Base-by-base conservation (phyloP, 2,113 vertebrate species). In the Helogale parvula region DNA sequence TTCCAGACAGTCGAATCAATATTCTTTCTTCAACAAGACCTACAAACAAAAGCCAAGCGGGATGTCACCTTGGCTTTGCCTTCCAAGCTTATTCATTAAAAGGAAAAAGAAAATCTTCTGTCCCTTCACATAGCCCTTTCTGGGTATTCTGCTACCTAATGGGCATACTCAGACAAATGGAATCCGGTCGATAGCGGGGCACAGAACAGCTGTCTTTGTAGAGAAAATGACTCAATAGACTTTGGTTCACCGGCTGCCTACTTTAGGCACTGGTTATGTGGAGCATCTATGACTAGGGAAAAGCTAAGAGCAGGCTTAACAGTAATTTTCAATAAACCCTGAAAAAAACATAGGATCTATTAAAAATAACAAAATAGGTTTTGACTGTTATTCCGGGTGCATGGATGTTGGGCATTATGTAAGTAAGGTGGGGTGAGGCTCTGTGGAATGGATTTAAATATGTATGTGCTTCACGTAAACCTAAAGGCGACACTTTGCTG, bases 61-160 rank as follows among this genome's bases (percentile, higher is more conserved):
- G 66, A 98, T 97, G 63, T 84, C 54, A 87, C 74, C 86, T 93
- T 98, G 76, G 29, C 82, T 97, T 90, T 95, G 45, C 85, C 66
- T 91, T 93, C 52, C 68, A 89, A 80, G 54, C 74, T 96, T 96
- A 87, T 83, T 97, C 50, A 97, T 93, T 94, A 94, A 97, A 96
- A 97, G 31, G 38, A 72, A 86, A 65, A 96, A 88, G 52, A 90
- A 91, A 92, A 85, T 94, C 38, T 82, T 85, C 57, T 91, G 82
- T 95, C 57, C 45, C 66, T 97, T 88, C 89, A 94, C 93, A 93
- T 66, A 93, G 63, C 10, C 69, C 13, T 94, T 91, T 94, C 57
- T 97, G 71, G n/a, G 47, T 69, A 90, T 16, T 47, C 41, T 72
- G 72, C 57, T 95, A 35, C 71, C 63, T 96, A 91, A 97, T 71